These are phyloP conservation scores for Andrena bicolor DNA, from an alignment of 2,888 invertebrate genomes.

Conservation along the genomic window DNA sequence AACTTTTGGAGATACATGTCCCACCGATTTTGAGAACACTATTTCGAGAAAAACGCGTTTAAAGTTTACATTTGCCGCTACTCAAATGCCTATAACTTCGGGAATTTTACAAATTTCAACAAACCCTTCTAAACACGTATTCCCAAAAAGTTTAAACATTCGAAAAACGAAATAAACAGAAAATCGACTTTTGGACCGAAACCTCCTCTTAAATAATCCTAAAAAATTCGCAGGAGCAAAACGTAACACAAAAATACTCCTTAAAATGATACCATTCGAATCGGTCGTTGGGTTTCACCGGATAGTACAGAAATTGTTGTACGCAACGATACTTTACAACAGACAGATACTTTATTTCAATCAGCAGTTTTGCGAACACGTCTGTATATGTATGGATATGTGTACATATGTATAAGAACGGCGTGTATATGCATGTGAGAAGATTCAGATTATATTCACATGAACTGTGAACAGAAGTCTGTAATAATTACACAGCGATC, in stretches of 20 bases:
- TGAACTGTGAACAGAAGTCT: slow-evolving; percentile 63
- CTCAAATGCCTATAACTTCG: too few species aligned
- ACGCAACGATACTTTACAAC: slow-evolving; percentile 74
- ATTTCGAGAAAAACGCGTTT: too few species aligned
- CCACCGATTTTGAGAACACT: too few species aligned
- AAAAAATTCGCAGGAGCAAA: background rate
- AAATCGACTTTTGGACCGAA: too few species aligned
- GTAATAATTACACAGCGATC: slow-evolving; percentile 60
- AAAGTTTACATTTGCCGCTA: too few species aligned
- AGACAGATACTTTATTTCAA: slow-evolving; percentile 82
- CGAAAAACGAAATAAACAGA: too few species aligned
- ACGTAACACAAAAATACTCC: background rate
- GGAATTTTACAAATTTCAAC: too few species aligned
- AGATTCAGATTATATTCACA: slow-evolving; percentile 62
- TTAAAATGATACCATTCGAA: slow-evolving; percentile 9
- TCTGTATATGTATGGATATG: slow-evolving; percentile 73
- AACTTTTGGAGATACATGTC: too few species aligned
- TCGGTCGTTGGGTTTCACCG: slow-evolving; percentile 25
- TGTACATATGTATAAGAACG: slow-evolving; percentile 75
- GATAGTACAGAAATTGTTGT: background rate
- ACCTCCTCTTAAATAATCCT: too few species aligned
- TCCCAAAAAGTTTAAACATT: too few species aligned
- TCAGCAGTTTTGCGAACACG: slow-evolving; percentile 76
- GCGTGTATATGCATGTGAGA: slow-evolving; percentile 67
- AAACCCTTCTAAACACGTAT: too few species aligned